Percentiles rank a stretch among this genome's conserved stretches.
Evolutionary conservation across 2,113 vertebrate genomes (phyloP).

Genomic region (Phainopepla nitens): DNA sequence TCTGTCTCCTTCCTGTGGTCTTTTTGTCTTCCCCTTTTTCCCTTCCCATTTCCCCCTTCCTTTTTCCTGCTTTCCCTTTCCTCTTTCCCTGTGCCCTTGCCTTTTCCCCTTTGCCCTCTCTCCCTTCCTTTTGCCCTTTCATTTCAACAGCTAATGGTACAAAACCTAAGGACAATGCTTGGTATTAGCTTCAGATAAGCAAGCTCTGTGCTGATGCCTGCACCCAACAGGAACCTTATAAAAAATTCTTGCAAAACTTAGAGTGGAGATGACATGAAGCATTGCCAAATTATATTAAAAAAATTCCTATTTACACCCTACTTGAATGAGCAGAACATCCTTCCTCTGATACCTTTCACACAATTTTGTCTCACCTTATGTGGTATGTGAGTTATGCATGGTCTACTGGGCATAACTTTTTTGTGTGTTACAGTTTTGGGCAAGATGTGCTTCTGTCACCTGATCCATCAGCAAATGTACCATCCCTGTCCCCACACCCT

Average conservation of each 20-base stretch:
- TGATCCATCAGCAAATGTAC: background rate
- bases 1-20: background rate
- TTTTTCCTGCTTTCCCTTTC: background rate
- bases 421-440: background rate
- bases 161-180: background rate
- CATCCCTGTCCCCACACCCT: background rate
- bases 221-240: background rate
- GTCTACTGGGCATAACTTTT: background rate
- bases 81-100: background rate
- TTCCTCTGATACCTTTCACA: background rate
- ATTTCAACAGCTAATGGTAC: background rate
- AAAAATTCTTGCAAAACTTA: background rate
- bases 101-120: fast-evolving
- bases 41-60: background rate
- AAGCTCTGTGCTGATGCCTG: background rate
- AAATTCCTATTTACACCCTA: background rate
- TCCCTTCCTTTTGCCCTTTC: fast-evolving
- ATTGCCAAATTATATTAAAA: background rate
- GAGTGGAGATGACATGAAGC: background rate
- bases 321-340: background rate
- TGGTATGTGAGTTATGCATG: background rate
- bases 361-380: background rate
- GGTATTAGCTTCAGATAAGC: background rate
- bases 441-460: background rate
- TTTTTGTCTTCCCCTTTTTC: background rate